Base-by-base conservation (phyloP, 2,888 invertebrate genomes). In the Stomorhina lunata region DNA sequence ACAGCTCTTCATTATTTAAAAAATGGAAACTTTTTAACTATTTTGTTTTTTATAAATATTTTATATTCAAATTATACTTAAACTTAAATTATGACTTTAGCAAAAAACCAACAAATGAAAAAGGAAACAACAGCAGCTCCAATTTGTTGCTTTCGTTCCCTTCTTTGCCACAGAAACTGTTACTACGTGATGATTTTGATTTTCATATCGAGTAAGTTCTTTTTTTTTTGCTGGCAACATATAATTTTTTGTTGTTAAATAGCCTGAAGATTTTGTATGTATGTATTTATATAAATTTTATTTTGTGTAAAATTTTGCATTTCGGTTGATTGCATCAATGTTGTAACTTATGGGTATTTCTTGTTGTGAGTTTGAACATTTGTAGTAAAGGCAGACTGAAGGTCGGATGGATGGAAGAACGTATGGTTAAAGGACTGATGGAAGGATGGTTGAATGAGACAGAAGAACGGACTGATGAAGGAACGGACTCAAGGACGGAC, bases 111-210 rank as follows among this genome's bases (percentile, higher is more conserved):
- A n/a, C n/a, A n/a, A n/a, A n/a, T n/a, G n/a, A n/a, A n/a, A n/a
- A n/a, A n/a, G 4, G 20, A 37, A 22, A 40, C 25, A 53, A 43
- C 20, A 57, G 4, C 10, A 32, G 3, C 57, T 45, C 17, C 17
- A 53, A 15, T 63, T 59, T 15, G 27, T 57, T 75, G 43, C 15
- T 27, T 12, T 17, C 20, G 15, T 2, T n/a, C 53, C 55, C 48
- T 71, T n/a, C 9, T 48, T 22, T 57, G 15, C 22, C 4, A 34
- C 20, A 29, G 3, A 55, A 68, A 43, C 27, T n/a, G n/a, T n/a
- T n/a, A n/a, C n/a, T 50, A 68, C 59, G 59, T 77, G 68, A 59
- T 68, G 59, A 68, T 68, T 40, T 68, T 61, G n/a, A 50, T 61
- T 68, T 76, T 68, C 29, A 40, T 40, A 29, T n/a, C n/a, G n/a